Base-by-base conservation (phyloP, 2,888 invertebrate species). In the Lithophane semibrunnea region DNA sequence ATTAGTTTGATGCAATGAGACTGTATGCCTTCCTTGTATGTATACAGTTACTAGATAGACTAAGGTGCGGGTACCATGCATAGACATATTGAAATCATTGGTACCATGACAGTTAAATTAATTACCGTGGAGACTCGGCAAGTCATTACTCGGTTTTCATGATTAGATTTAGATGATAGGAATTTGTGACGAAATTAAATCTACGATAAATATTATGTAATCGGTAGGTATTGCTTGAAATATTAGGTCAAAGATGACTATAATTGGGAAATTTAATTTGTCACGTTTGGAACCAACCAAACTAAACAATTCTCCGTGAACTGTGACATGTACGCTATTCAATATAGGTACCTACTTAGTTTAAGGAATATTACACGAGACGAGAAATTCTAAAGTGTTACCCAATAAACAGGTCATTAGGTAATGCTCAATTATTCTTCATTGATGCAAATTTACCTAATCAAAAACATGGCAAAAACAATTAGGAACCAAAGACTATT, bases 1-100 rank as follows among this genome's bases (percentile, higher is more conserved):
- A 83, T 81, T 87, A 81, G 79, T 76, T 86, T 73, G 77, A 85
- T 77, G 82, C 72, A 80, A 78, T 86, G 85, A 86, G 83, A 84
- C 82, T 82, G 75, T 58, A 58, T 66, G 56, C 29, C 29, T 65
- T 71, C 18, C 13, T 65, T 61, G 21, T 73, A 49, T 7, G 16
- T 49, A 37, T 24, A 44, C n/a, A n/a, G 61, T 29, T 29, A 49
- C 21, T 49, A 69, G n/a, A 64, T 42, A 42, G 12, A 63, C 29
- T 69, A 12, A 44, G 21, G 24, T 52, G n/a, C 29, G 18, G 24
- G 7, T 67, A 44, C 42, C n/a, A 60, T 77, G 56, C n/a, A n/a
- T n/a, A n/a, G n/a, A n/a, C n/a, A n/a, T n/a, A n/a, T n/a, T n/a
- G n/a, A n/a, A n/a, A n/a, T n/a, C n/a, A n/a, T n/a, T n/a, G 24